Percentiles rank a stretch among this genome's conserved stretches.
phyloP scores from a whole-genome alignment of 2,113 vertebrate species.

The Channa argus region DNA sequence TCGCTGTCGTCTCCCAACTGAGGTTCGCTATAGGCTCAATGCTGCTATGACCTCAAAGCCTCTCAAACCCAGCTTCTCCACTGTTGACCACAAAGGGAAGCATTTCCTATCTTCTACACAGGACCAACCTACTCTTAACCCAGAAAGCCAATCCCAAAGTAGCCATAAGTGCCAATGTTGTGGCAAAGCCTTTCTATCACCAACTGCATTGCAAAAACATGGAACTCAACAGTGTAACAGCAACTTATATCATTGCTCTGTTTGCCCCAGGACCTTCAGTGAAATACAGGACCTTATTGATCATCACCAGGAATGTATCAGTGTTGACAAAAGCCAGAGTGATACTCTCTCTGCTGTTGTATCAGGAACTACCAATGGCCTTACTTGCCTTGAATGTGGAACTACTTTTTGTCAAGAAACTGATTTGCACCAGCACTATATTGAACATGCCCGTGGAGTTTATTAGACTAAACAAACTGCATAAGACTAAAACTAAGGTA shows the following conservation, averaged over 20 bases:
- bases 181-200: conserved; percentile 75
- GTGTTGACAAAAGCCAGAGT: conserved; percentile 37
- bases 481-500: neutral
- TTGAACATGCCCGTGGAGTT: conserved; percentile 62
- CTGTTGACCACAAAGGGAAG: conserved; percentile 24
- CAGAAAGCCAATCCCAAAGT: conserved; percentile 35
- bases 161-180: conserved; percentile 75
- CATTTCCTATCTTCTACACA: neutral
- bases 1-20: conserved; percentile 80
- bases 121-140: neutral
- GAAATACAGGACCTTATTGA: conserved; percentile 76
- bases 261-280: conserved; percentile 75
- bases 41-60: conserved; percentile 58
- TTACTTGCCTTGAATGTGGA: conserved; percentile 80
- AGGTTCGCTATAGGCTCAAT: conserved; percentile 80
- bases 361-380: conserved; percentile 45
- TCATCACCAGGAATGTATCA: conserved; percentile 78
- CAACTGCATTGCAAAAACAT: conserved; percentile 66
- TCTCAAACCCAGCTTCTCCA: conserved; percentile 26
- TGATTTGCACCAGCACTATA: conserved; percentile 80
- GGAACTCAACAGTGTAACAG: conserved; percentile 59
- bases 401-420: conserved; percentile 71
- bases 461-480: conserved; percentile 25
- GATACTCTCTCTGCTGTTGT: conserved; percentile 30
- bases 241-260: conserved; percentile 69